phyloP scores from a whole-genome alignment of 2,888 invertebrate species.

The Masnerella sp. region DNA sequence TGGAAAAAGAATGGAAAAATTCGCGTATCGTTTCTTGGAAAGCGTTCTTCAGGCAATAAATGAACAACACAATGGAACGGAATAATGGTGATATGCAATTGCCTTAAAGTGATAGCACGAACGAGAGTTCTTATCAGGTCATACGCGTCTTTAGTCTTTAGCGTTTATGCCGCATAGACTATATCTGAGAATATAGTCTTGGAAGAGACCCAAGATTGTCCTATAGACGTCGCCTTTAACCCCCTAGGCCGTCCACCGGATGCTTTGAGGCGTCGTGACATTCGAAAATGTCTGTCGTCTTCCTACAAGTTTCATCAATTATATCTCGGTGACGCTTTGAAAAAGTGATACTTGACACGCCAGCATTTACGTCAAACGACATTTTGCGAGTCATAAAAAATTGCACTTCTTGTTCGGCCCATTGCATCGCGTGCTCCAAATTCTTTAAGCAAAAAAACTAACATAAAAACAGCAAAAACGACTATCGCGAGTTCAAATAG shows the following conservation, averaged over 20 bases:
- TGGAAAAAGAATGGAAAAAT: no score
- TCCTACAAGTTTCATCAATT: slow-evolving; percentile 54
- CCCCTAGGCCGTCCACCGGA: slow-evolving; percentile 45
- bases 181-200: slow-evolving; percentile 45
- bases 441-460: slow-evolving; percentile 6
- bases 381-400: slow-evolving; percentile 34
- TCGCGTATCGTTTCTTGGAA: no score
- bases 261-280: slow-evolving; percentile 52
- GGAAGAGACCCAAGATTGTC: slow-evolving; percentile 51
- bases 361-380: slow-evolving; percentile 38
- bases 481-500: no score
- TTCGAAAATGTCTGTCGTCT: slow-evolving; percentile 49
- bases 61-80: slow-evolving; percentile 17
- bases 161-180: slow-evolving; percentile 44
- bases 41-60: slow-evolving; percentile 22
- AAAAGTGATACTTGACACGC: slow-evolving; percentile 48
- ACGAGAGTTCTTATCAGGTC: slow-evolving; percentile 37
- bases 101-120: slow-evolving; percentile 31
- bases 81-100: slow-evolving; percentile 34
- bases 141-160: slow-evolving; percentile 46
- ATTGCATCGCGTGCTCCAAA: slow-evolving; percentile 7
- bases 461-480: background rate
- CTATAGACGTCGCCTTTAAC: slow-evolving; percentile 53
- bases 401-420: slow-evolving; percentile 19
- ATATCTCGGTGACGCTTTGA: slow-evolving; percentile 33